A percentile compares a stretch with the other conserved stretches of the same genome.
phyloP scores from a whole-genome alignment of 2,797 vertebrate genomes.

The Ctenopoma kingsleyae region DNA sequence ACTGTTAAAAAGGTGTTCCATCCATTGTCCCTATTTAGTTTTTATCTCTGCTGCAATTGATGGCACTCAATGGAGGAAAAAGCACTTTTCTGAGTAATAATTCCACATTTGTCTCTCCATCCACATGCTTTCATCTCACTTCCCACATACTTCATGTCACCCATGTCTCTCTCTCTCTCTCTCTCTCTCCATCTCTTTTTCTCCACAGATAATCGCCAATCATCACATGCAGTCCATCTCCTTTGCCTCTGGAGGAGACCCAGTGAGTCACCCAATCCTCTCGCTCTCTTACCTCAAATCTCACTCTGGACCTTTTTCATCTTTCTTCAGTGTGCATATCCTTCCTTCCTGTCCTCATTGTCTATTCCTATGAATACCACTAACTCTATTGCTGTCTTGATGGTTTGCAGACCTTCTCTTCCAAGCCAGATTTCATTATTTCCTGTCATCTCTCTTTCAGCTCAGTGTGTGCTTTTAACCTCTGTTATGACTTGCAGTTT shows the following conservation, averaged over 20 bases:
- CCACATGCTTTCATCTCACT: constrained; percentile 68
- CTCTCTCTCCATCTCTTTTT: constrained; percentile 50
- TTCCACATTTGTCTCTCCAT: constrained; percentile 68
- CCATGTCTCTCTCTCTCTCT: constrained; percentile 41
- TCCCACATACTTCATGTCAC: constrained; percentile 70
- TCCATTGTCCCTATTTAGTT: constrained; percentile 54
- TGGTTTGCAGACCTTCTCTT: constrained; percentile 45
- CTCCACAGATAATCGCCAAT: constrained; percentile 96
- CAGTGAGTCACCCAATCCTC: constrained; percentile 89
- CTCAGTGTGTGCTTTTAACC: constrained; percentile 53
- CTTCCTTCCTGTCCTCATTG: constrained; percentile 76
- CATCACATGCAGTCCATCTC: constrained; percentile 99
- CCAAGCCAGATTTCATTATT: constrained; percentile 47
- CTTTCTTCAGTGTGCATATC: constrained; percentile 62
- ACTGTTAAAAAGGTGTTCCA: constrained; percentile 68
- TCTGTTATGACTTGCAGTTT: constrained; percentile 49
- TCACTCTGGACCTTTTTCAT: constrained; percentile 61
- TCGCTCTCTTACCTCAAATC: constrained; percentile 44
- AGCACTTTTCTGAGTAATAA: constrained; percentile 67
- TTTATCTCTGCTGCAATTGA: constrained; percentile 50
- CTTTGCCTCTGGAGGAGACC: constrained; percentile 97
- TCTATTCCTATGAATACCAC: constrained; percentile 62
- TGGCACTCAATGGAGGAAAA: constrained; percentile 56
- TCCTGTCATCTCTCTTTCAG: constrained; percentile 59
- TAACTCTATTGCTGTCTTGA: constrained; percentile 54